Evolutionary conservation across 1,140 invertebrate species (phyloP).

Genomic region (Potamilus streckersoni): DNA sequence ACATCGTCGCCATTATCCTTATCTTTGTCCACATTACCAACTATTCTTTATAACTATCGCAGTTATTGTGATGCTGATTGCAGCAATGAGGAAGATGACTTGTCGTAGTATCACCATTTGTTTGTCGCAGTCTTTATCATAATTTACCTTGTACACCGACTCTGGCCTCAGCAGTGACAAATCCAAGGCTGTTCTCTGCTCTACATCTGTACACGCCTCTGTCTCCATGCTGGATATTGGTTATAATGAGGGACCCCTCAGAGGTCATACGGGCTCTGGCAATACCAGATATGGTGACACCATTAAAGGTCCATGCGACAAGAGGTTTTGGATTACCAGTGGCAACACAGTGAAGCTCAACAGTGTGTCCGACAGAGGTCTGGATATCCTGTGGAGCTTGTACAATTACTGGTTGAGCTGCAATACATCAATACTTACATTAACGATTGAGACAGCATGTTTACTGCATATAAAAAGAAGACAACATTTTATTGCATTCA

Average conservation of each 20-base stretch:
- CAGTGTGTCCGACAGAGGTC: constrained; percentile 68
- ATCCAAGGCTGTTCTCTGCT: constrained; percentile 77
- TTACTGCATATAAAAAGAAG: too few species aligned
- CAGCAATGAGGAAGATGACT: too few species aligned
- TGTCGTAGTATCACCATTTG: too few species aligned
- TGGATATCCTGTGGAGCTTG: constrained; percentile 58
- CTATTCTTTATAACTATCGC: too few species aligned
- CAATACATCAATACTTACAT: too few species aligned
- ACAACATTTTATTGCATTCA: too few species aligned
- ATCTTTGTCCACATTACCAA: too few species aligned
- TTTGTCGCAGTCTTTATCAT: background rate
- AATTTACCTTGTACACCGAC: constrained; percentile 78
- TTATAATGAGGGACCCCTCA: constrained; percentile 75
- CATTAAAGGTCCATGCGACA: constrained; percentile 77
- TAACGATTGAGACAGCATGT: too few species aligned
- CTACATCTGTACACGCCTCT: constrained; percentile 80
- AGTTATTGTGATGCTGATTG: too few species aligned
- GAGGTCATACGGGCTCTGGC: constrained; percentile 5
- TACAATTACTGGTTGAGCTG: too few species aligned
- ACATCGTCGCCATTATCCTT: too few species aligned
- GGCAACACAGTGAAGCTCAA: constrained; percentile 76
- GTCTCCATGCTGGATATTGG: constrained; percentile 74
- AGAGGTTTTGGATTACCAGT: constrained; percentile 75
- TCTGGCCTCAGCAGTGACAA: constrained; percentile 75
- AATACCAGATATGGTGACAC: constrained; percentile 14